phyloP scores from a whole-genome alignment of 2,888 invertebrate species.

The Dyspetes luteomarginatus region DNA sequence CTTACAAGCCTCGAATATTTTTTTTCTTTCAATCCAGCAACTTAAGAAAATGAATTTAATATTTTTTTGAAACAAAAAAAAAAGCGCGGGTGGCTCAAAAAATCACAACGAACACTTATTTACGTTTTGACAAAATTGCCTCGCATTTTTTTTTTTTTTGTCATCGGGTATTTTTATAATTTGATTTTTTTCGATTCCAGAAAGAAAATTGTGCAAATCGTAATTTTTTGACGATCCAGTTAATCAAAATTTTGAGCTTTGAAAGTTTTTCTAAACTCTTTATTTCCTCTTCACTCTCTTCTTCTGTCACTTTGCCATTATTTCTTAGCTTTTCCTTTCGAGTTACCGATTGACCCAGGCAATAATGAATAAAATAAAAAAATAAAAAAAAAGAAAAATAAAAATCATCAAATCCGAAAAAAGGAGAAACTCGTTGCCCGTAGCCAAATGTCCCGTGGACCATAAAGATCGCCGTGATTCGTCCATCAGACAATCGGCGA shows the following conservation, averaged over 20 bases:
- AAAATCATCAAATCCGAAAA: conserved; percentile 16
- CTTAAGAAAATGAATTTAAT: no score
- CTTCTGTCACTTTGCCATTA: conserved; percentile 8
- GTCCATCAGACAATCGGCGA: conserved; percentile 56
- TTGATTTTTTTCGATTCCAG: neutral
- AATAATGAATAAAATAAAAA: no score
- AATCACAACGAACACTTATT: no score
- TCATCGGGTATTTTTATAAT: neutral
- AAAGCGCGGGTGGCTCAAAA: neutral
- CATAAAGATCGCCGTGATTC: conserved; percentile 78
- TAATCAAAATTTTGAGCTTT: neutral
- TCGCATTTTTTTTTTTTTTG: neutral
- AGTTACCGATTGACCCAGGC: neutral
- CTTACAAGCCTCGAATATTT: no score
- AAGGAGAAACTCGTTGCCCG: conserved; percentile 74
- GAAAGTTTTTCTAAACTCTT: neutral
- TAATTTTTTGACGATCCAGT: neutral
- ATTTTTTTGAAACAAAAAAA: no score
- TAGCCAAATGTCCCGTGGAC: conserved; percentile 82
- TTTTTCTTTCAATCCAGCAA: neutral
- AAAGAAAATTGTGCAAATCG: conserved; percentile 40
- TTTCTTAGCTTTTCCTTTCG: conserved; percentile 16
- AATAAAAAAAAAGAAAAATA: conserved; percentile 63
- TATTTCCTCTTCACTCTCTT: conserved; percentile 8
- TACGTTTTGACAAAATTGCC: no score